A percentile compares a stretch with the other conserved stretches of the same genome.
phyloP scores from a whole-genome alignment of 1,140 invertebrate species.

The Colletes gigas region DNA sequence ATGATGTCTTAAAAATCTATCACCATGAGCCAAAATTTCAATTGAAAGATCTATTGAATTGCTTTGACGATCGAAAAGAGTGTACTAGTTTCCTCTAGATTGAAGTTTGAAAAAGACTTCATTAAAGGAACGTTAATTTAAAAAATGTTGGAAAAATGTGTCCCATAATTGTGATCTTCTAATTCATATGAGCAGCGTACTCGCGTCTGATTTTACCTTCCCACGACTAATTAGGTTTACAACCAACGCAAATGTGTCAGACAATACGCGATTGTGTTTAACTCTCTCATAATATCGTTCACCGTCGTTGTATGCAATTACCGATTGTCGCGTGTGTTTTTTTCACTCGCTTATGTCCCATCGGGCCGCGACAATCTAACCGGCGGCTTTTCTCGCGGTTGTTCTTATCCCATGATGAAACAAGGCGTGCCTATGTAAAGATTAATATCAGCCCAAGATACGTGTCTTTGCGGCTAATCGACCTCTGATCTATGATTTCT shows the following conservation, averaged over 20 bases:
- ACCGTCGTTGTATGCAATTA: slow-evolving; percentile 3
- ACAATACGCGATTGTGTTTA: slow-evolving; percentile 7
- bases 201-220: not conserved
- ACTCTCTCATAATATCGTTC: not conserved
- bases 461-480: slow-evolving; percentile 48
- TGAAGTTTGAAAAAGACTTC: too few species aligned
- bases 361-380: not conserved
- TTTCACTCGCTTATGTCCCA: not conserved
- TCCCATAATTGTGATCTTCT: too few species aligned
- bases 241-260: not conserved
- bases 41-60: too few species aligned
- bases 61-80: too few species aligned
- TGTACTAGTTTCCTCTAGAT: too few species aligned
- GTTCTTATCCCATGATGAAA: slow-evolving; percentile 38
- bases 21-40: too few species aligned
- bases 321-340: not conserved
- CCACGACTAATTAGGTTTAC: not conserved
- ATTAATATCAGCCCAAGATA: slow-evolving; percentile 46
- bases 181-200: not conserved
- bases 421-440: slow-evolving; percentile 43
- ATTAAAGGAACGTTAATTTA: too few species aligned
- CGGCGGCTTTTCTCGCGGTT: slow-evolving; percentile 25
- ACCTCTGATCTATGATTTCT: slow-evolving; percentile 49
- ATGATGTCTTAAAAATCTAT: too few species aligned
- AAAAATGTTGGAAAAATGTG: too few species aligned